Evolutionary conservation across 2,888 invertebrate genomes (phyloP), one percentile per base, ranked within the genome.

Genomic region (Cabera pusaria): DNA sequence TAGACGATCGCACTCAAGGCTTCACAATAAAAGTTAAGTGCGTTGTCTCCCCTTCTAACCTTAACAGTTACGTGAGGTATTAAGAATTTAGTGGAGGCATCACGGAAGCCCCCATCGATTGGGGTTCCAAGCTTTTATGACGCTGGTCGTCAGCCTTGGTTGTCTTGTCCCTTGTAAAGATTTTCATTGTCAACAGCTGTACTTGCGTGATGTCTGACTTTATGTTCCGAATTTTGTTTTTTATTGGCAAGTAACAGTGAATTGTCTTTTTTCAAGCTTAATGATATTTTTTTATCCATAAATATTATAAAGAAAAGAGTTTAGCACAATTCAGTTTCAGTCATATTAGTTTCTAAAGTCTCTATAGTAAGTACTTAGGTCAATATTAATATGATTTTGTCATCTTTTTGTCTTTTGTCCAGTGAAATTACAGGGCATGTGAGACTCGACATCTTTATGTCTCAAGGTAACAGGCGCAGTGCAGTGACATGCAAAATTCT

Each of bases 41-140:
- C 64, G 58, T 51, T 47, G 47, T 55, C 59, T 68, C 74, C 73
- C 74, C 65, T 72, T 76, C 74, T 77, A 72, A 76, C 80, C 82
- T 81, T 68, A 72, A 73, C 79, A 67, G 84, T 84, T 85, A 86
- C 86, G 87, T 87, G 86, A 81, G 86, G 87, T 86, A 86, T 87
- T 87, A 87, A 84, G 83, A 85, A 87, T 87, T 87, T 84, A 87
- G 82, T 65, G 71, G 66, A 62, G 65, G 66, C 69, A 63, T 62
- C 64, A 57, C 59, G 59, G 64, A 51, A 62, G 63, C 66, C 59
- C 31, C 62, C 63, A 64, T 64, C 63, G 65, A 59, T 64, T 35
- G 35, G 35, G 35, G 35, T 21, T 31, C 35, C 41, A 27, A 14
- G 28, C 46, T 59, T 63, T 65, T 65, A 64, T 56, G 56, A 54